Base-by-base conservation (phyloP, 1,140 invertebrate species). In the Drosophila lacteicornis region DNA sequence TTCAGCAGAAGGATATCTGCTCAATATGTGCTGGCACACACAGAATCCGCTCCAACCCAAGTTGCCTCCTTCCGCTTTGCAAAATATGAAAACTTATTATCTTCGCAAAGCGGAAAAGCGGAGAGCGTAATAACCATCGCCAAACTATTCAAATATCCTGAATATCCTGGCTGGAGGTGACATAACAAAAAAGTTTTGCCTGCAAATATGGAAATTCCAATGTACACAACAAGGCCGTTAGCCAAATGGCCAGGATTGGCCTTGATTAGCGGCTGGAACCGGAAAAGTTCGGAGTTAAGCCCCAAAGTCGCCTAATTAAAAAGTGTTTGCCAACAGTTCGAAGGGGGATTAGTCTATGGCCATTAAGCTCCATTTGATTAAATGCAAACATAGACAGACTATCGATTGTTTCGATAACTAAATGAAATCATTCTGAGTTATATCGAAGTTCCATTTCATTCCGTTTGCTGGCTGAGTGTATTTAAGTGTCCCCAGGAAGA, bases 51-150 rank as follows among this genome's bases (percentile, higher is more conserved):
- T 25, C 22, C 22, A 25, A 25, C 22, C 22, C 3, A 82, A 82
- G 33, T 70, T 79, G 42, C 15, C 38, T 19, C 45, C 43, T 65
- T 30, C 27, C 43, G 46, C 38, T 36, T 36, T 42, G 43, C 50
- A 61, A 76, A 83, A 76, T 84, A 77, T 84, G 65, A 84, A 77
- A 80, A 85, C 74, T 85, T 78, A 80, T 85, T 85, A 81, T 77
- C 78, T 74, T 15, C 9, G 40, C 46, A 36, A 33, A 33, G 33
- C 30, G 22, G 19, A 5, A 25, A n/a, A 22, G 53, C 45, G 27
- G 27, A 50, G 30, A 50, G 30, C 19, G 53, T 22, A 59, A 49
- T 49, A 63, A 71, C 27, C 55, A 61, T 38, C 9, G 70, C 53
- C 51, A n/a, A 76, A 59, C 55, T 58, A 65, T 60, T 73, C 58